phyloP scores from a whole-genome alignment of 1,140 invertebrate species.

The Bombyx mori region DNA sequence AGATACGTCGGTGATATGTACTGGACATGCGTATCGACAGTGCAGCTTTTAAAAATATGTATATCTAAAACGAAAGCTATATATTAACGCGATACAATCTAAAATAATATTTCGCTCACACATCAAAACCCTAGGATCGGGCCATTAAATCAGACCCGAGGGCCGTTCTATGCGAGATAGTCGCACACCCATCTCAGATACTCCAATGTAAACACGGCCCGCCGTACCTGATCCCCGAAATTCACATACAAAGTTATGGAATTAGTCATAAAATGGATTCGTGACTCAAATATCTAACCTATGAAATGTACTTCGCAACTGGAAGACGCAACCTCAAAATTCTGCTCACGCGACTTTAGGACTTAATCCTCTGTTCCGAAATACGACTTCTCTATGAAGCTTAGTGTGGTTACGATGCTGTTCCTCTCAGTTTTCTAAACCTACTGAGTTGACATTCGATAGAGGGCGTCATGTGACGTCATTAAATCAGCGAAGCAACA shows the following conservation, averaged over 20 bases:
- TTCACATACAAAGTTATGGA: constrained; percentile 70
- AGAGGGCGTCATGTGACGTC: constrained; percentile 62
- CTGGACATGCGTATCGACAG: too few species aligned
- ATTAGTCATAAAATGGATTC: constrained; percentile 70
- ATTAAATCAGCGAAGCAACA: constrained; percentile 65
- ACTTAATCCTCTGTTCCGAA: constrained; percentile 2
- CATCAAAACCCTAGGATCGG: constrained; percentile 16
- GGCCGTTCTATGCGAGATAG: constrained; percentile 10
- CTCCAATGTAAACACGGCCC: constrained; percentile 49
- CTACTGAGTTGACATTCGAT: constrained; percentile 66
- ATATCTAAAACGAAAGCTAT: too few species aligned
- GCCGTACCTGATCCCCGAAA: constrained; percentile 54
- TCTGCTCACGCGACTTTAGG: constrained; percentile 9
- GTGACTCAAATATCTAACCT: constrained; percentile 69
- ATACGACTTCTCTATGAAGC: constrained; percentile 5
- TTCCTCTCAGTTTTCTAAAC: constrained; percentile 6
- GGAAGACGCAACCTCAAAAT: not conserved
- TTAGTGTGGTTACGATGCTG: constrained; percentile 15
- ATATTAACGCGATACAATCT: too few species aligned
- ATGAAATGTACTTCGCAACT: constrained; percentile 15
- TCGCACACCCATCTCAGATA: constrained; percentile 42
- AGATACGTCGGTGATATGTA: too few species aligned
- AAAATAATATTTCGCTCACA: too few species aligned
- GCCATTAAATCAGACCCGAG: constrained; percentile 48
- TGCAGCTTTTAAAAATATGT: too few species aligned